Percentiles rank a stretch among this genome's conserved stretches.
These are phyloP conservation scores for Galeruca laticollis DNA, from an alignment of 2,888 invertebrate genomes.

Conservation along the genomic window DNA sequence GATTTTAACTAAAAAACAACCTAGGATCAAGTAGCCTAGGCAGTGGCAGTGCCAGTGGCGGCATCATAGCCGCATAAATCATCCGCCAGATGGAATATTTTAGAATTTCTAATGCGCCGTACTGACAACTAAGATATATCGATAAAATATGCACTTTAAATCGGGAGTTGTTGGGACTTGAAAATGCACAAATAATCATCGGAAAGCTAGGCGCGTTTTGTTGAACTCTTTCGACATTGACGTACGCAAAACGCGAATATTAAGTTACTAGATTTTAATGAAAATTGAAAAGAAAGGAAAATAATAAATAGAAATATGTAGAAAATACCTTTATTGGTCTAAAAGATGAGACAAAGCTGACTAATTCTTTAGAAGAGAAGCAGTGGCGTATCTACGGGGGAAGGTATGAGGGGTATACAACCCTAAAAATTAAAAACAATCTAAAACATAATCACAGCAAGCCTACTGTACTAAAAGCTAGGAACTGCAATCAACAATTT, in stretches of 20 bases:
- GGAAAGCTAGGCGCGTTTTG: slow-evolving; percentile 48
- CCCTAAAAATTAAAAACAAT: too few relatives aligned
- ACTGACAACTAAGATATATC: slow-evolving; percentile 66
- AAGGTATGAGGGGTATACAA: too few relatives aligned
- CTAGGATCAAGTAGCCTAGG: slow-evolving; percentile 3
- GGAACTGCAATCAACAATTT: too few relatives aligned
- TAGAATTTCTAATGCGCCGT: slow-evolving; percentile 67
- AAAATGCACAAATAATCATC: slow-evolving; percentile 60
- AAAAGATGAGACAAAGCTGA: too few relatives aligned
- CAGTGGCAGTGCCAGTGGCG: slow-evolving; percentile 45
- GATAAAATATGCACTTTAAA: slow-evolving; percentile 66
- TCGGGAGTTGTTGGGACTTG: slow-evolving; percentile 51
- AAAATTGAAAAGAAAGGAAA: too few relatives aligned
- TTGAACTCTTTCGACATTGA: slow-evolving; percentile 32
- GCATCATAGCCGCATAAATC: slow-evolving; percentile 61
- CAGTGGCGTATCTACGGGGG: too few relatives aligned
- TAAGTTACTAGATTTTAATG: too few relatives aligned
- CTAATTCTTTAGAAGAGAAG: too few relatives aligned
- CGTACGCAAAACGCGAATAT: background rate
- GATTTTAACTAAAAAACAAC: background rate
- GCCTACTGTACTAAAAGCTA: too few relatives aligned
- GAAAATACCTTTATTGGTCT: too few relatives aligned
- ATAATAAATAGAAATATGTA: too few relatives aligned
- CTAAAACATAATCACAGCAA: too few relatives aligned
- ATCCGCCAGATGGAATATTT: slow-evolving; percentile 68